A percentile compares a stretch with the other conserved stretches of the same genome.
phyloP scores from a whole-genome alignment of 2,888 invertebrate genomes.

The Pteria penguin region DNA sequence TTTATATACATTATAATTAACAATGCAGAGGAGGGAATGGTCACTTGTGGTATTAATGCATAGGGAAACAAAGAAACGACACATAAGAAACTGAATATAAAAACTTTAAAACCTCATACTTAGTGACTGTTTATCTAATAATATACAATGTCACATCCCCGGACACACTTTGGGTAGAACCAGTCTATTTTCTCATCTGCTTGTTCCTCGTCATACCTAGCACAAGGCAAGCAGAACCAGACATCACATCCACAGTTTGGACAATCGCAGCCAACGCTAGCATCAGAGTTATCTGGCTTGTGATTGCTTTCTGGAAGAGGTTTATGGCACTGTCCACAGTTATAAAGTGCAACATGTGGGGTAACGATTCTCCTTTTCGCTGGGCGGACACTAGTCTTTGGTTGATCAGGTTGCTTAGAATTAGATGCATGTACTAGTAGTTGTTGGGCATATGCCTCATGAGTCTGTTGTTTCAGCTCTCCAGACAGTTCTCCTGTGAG shows the following conservation, averaged over 20 bases:
- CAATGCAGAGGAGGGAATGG: no score
- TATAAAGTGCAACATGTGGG: background rate
- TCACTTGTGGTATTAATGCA: no score
- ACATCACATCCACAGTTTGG: constrained; percentile 37
- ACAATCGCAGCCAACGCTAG: constrained; percentile 44
- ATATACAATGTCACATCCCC: constrained; percentile 39
- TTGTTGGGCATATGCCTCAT: background rate
- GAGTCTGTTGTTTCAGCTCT: background rate
- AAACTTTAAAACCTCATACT: no score
- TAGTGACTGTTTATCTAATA: no score
- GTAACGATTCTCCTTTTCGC: no score
- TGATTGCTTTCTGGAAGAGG: constrained; percentile 30
- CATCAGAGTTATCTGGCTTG: constrained; percentile 23
- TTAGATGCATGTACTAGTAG: background rate
- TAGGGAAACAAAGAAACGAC: no score
- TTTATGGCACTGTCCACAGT: constrained; percentile 18
- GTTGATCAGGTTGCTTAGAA: background rate
- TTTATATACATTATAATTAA: no score
- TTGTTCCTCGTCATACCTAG: constrained; percentile 34
- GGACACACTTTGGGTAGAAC: constrained; percentile 31
- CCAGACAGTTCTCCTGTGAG: background rate
- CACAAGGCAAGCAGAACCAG: constrained; percentile 41
- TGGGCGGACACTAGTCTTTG: background rate
- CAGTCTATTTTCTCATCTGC: constrained; percentile 9
- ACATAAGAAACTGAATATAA: no score